These are phyloP conservation scores for Erythrocercus mccallii DNA, from an alignment of 2,113 vertebrate species.

Conservation along the genomic window DNA sequence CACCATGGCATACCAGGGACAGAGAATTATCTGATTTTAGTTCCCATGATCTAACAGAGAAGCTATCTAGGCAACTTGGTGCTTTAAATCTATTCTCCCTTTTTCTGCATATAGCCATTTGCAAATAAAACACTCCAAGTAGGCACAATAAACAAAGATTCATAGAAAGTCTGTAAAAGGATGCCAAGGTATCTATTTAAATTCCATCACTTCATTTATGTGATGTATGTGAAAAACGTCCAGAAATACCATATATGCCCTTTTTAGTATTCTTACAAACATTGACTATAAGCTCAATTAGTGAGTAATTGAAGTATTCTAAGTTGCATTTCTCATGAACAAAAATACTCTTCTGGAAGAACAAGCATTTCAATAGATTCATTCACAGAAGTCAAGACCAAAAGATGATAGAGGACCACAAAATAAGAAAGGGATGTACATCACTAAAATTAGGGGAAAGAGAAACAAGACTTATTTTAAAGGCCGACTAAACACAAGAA, in stretches of 20 bases:
- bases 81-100: neutral
- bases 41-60: slow-evolving; percentile 51
- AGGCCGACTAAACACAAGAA: neutral
- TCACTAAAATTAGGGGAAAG: neutral
- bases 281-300: neutral
- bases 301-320: neutral
- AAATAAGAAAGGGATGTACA: neutral
- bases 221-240: neutral
- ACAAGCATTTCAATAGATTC: neutral
- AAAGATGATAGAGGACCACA: neutral
- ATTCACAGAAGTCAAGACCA: neutral
- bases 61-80: slow-evolving; percentile 14
- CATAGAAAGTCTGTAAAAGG: neutral
- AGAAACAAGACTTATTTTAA: neutral
- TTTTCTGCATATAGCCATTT: neutral
- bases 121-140: neutral
- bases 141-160: neutral
- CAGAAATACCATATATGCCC: neutral
- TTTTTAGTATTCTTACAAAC: neutral
- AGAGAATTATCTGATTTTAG: slow-evolving; percentile 30
- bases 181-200: neutral
- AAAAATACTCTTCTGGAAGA: neutral
- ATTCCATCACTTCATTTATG: neutral
- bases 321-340: neutral
- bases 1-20: neutral